phyloP scores from a whole-genome alignment of 1,140 invertebrate genomes.

The Cyclargus thomasi region DNA sequence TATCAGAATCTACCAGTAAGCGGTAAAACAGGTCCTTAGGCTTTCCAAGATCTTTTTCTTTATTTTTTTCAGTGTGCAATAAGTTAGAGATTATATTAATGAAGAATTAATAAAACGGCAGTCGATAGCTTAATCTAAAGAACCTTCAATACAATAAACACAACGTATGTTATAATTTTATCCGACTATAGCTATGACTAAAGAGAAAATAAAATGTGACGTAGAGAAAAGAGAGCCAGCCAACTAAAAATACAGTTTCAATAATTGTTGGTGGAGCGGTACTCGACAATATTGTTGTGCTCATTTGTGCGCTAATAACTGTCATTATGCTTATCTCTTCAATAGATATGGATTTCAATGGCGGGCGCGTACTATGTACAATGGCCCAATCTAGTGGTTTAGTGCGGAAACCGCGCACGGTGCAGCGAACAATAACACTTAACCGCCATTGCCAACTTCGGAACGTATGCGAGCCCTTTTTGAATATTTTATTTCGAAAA shows the following conservation, averaged over 20 bases:
- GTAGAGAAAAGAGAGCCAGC: no score
- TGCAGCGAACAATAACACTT: conserved; percentile 10
- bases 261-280: neutral
- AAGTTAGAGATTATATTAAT: no score
- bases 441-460: conserved; percentile 3
- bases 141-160: no score
- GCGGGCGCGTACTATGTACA: conserved; percentile 7
- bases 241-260: neutral
- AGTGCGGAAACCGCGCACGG: neutral
- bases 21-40: no score
- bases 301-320: conserved; percentile 11
- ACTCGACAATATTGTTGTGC: neutral
- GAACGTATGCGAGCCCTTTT: neutral
- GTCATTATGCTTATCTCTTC: conserved; percentile 12
- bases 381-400: conserved; percentile 9
- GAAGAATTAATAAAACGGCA: no score
- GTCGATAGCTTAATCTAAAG: no score
- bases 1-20: no score
- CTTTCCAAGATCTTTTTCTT: no score
- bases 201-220: no score
- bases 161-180: no score
- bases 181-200: no score
- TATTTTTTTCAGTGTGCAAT: no score
- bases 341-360: conserved; percentile 13
- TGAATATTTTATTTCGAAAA: neutral